Evolutionary conservation across 2,113 vertebrate genomes (phyloP).

Genomic region (Mus spicilegus): DNA sequence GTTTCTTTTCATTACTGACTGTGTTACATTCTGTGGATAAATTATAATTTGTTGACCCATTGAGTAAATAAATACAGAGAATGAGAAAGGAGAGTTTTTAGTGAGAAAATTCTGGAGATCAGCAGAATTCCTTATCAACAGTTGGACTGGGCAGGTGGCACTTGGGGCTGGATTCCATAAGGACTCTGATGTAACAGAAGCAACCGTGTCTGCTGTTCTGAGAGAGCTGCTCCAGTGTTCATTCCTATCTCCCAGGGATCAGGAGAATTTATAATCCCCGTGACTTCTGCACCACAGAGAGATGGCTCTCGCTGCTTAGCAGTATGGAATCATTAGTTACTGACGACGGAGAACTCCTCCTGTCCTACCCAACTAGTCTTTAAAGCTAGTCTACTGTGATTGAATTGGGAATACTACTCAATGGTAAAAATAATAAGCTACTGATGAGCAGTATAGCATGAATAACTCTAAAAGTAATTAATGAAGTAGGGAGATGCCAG

Average conservation of each 20-base stretch:
- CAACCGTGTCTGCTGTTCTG: background rate
- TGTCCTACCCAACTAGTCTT: background rate
- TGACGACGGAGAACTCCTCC: background rate
- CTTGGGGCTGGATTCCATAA: background rate
- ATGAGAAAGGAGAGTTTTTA: background rate
- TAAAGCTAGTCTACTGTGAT: background rate
- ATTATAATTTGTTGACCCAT: background rate
- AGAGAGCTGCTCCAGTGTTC: background rate
- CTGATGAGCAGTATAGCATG: background rate
- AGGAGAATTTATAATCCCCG: background rate
- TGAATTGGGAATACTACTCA: background rate
- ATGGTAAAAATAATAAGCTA: background rate
- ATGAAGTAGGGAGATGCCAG: background rate
- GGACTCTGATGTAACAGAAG: background rate
- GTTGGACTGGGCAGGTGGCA: background rate
- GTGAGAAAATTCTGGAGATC: background rate
- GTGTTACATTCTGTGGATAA: background rate
- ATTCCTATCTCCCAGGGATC: background rate
- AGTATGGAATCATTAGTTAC: background rate
- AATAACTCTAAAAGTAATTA: background rate
- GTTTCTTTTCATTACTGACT: background rate
- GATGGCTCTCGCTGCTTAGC: background rate
- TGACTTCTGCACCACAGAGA: background rate
- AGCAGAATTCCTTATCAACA: background rate
- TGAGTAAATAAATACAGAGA: background rate